These are phyloP conservation scores for Xerus inauris DNA, from an alignment of 2,113 vertebrate genomes.

Conservation along the genomic window DNA sequence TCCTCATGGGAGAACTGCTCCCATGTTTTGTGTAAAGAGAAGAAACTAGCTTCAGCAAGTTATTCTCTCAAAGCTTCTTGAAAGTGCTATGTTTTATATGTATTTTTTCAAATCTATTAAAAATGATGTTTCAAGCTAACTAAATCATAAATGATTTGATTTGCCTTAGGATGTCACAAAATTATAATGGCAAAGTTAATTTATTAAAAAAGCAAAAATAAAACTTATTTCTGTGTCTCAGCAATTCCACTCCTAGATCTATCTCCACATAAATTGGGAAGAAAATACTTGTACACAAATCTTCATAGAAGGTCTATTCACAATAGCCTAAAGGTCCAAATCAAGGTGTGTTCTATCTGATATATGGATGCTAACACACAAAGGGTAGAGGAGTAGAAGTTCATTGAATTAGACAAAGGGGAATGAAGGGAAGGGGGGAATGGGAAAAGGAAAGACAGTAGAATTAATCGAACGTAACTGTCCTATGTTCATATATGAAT, in stretches of 20 bases:
- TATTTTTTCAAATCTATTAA: not conserved
- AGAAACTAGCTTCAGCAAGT: not conserved
- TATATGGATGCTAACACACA: too few species aligned
- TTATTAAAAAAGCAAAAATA: too few species aligned
- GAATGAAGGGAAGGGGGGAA: too few species aligned
- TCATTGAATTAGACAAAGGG: too few species aligned
- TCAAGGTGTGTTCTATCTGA: too few species aligned
- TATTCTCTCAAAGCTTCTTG: not conserved
- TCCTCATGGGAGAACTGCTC: not conserved
- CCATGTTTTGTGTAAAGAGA: slow-evolving; percentile 11
- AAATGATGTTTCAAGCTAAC: not conserved
- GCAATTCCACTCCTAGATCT: not conserved
- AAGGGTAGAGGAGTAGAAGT: too few species aligned
- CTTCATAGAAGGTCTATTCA: not conserved
- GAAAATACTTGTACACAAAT: not conserved
- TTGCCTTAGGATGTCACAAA: not conserved
- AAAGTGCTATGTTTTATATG: not conserved
- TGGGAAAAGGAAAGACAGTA: too few species aligned
- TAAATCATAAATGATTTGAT: not conserved
- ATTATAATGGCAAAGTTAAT: not conserved
- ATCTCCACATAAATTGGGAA: not conserved
- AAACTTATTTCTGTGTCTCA: not conserved
- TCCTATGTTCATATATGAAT: too few species aligned
- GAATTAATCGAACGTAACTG: too few species aligned
- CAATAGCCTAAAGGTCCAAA: not conserved